Percentiles rank a stretch among this genome's conserved stretches.
These are phyloP conservation scores for Rhagonycha lutea DNA, from an alignment of 2,888 invertebrate genomes.

Conservation along the genomic window DNA sequence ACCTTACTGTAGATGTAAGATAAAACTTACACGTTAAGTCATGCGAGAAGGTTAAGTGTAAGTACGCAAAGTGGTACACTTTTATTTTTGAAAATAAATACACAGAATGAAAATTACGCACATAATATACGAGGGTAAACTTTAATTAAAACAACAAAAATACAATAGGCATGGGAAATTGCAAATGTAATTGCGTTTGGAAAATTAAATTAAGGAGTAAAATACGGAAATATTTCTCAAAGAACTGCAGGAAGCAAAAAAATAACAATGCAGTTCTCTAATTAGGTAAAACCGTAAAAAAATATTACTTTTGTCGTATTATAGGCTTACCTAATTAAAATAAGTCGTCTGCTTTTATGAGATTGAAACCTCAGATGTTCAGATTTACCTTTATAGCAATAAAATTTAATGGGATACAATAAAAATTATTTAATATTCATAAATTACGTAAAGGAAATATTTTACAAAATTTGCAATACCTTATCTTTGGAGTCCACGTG, in stretches of 20 bases:
- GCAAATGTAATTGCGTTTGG: not conserved
- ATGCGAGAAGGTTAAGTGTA: not conserved
- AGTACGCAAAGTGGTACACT: not conserved
- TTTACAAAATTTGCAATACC: slow-evolving; percentile 57
- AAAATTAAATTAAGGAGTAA: not conserved
- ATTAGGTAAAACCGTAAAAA: not conserved
- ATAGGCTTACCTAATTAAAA: not conserved
- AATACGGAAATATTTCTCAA: not conserved
- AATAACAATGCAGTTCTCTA: not conserved
- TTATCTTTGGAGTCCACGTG: slow-evolving; percentile 94
- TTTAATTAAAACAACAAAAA: not conserved
- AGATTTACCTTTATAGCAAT: too few species aligned
- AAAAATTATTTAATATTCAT: too few species aligned
- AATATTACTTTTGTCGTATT: not conserved
- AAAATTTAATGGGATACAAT: too few species aligned
- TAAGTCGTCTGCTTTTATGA: not conserved
- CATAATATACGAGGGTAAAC: not conserved
- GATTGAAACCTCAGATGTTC: not conserved
- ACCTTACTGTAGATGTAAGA: not conserved
- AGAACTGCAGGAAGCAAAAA: not conserved
- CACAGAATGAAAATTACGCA: not conserved
- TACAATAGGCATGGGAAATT: not conserved
- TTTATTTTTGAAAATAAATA: not conserved
- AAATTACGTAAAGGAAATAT: too few species aligned
- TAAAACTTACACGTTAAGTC: not conserved